Base-by-base conservation (phyloP, 2,113 vertebrate genomes). In the Anoura caudifer region DNA sequence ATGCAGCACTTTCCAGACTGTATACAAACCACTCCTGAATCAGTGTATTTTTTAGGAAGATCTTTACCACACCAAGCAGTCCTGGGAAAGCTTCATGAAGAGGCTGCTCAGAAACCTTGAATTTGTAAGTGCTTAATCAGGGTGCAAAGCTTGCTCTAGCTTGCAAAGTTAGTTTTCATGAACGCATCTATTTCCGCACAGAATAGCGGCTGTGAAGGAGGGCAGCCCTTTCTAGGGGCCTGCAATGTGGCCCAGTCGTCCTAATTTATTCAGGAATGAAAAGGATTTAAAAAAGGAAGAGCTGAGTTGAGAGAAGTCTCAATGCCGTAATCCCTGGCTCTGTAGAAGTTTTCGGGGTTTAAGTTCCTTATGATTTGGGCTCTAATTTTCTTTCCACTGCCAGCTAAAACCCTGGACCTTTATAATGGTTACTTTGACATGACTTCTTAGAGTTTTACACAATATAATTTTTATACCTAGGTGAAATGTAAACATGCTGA, bases 1-100 rank as follows among this genome's bases (percentile, higher is more conserved):
- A 85, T 76, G 33, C 26, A 82, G 38, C 90, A 90, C 33, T 90
- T 87, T 94, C 50, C 72, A 85, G 65, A 82, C 92, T 97, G 22
- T 87, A 94, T 97, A 16, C 45, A 50, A 92, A 95, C 80, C 81
- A 86, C 87, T 93, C 72, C 81, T 77, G 93, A 61, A 87, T 97
- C 43, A 50, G 87, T 47, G 11, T 88, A 85, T 94, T 94, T 94
- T 90, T 96, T 43, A 95, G 88, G 90, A 95, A 90, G n/a, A 65
- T 87, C 63, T 38, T 95, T 47, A 85, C 82, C 52, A 36, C 7
- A 20, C 73, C 12, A 7, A 92, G 61, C 85, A 88, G 75, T 92
- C 72, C 80, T 94, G 72, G 85, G 61, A 90, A 90, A 82, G 41
- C 67, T 67, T 95, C 52, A n/a, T 80, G 38, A 90, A 69, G 84